Conservation (phyloP, 1,140 invertebrate genomes). For the Megalopta genalis region DNA sequence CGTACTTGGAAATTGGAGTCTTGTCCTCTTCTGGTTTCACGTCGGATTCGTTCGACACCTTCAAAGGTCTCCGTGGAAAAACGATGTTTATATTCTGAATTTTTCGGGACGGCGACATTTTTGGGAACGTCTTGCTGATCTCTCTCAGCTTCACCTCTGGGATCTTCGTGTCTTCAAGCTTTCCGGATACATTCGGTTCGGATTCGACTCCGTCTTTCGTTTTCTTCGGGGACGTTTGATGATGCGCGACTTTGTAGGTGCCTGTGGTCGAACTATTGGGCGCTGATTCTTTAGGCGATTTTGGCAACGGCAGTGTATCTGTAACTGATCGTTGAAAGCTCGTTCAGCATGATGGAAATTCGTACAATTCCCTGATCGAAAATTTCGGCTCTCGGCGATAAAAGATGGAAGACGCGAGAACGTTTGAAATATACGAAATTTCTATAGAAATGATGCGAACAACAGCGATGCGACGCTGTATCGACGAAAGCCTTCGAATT, state of each 20-base stretch:
- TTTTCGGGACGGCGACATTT: slow-evolving; percentile 57
- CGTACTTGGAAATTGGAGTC: not conserved
- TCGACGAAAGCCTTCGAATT: too few species aligned
- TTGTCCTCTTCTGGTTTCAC: too few species aligned
- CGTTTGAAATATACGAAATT: too few species aligned
- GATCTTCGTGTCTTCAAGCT: not conserved
- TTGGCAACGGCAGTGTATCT: too few species aligned
- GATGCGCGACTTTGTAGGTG: too few species aligned
- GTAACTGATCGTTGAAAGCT: not conserved
- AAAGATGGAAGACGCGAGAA: too few species aligned
- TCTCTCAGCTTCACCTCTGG: not conserved
- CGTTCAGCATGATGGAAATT: too few species aligned
- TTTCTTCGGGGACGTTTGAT: not conserved
- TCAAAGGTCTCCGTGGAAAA: not conserved
- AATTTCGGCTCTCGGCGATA: too few species aligned
- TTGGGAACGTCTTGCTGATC: slow-evolving; percentile 54
- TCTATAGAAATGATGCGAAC: too few species aligned
- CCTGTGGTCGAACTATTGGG: too few species aligned
- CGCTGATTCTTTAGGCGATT: not conserved
- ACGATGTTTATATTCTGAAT: slow-evolving; percentile 65
- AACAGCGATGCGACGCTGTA: too few species aligned
- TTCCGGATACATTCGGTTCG: not conserved
- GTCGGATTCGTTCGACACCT: not conserved
- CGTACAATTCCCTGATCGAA: too few species aligned
- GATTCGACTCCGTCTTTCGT: not conserved